Evolutionary conservation across 1,140 invertebrate genomes (phyloP).

Genomic region (Leptopilina boulardi): DNA sequence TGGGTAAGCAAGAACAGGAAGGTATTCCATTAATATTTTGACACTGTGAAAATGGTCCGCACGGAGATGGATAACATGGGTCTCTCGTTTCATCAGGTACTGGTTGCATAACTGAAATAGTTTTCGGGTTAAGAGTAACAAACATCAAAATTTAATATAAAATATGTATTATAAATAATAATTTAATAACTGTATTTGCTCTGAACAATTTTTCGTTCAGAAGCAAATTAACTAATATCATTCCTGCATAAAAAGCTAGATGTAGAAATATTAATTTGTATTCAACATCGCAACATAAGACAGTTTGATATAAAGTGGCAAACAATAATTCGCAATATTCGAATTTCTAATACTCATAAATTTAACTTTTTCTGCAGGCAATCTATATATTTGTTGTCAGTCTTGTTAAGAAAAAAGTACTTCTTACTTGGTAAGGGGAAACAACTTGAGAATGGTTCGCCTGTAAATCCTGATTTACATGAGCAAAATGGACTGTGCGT

Average conservation of each 20-base stretch:
- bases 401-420: slow-evolving; percentile 15
- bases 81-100: slow-evolving; percentile 67
- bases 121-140: background rate
- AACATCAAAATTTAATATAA: background rate
- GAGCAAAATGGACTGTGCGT: slow-evolving; percentile 82
- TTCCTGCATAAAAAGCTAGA: background rate
- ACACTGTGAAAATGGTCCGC: slow-evolving; percentile 76
- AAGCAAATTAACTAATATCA: background rate
- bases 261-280: background rate
- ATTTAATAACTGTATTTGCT: background rate
- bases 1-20: slow-evolving; percentile 80
- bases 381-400: background rate
- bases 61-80: slow-evolving; percentile 77
- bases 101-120: slow-evolving; percentile 56
- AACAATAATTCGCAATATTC: too few species aligned
- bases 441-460: slow-evolving; percentile 82
- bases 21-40: slow-evolving; percentile 72
- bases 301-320: too few species aligned
- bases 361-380: background rate
- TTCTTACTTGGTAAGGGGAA: slow-evolving; percentile 68
- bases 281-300: too few species aligned
- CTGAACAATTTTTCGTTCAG: background rate
- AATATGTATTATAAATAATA: background rate
- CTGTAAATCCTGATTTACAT: slow-evolving; percentile 81
- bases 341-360: too few species aligned